phyloP scores from a whole-genome alignment of 2,888 invertebrate species.

The Oscheius sp. region DNA sequence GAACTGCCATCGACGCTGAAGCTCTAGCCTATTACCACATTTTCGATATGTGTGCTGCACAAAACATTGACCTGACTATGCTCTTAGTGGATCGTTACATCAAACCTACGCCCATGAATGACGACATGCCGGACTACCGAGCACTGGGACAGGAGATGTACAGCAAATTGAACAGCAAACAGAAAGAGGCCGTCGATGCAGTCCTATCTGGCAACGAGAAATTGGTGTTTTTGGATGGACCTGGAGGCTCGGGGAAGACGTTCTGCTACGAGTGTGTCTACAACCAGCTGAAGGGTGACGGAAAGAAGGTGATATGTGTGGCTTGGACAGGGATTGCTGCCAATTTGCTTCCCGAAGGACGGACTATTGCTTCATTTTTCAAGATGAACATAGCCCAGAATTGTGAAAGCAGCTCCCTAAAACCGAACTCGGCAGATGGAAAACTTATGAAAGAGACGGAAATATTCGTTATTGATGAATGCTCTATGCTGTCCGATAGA shows the following conservation, averaged over 20 bases:
- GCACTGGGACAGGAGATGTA: background rate
- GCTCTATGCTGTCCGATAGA: too few relatives aligned
- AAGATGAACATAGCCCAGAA: constrained; percentile 17
- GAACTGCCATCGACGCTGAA: background rate
- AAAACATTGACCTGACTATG: background rate
- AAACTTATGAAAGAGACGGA: too few relatives aligned
- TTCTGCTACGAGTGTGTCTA: constrained; percentile 30
- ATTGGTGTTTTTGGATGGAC: constrained; percentile 29
- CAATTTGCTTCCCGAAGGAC: constrained; percentile 35
- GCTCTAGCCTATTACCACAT: constrained; percentile 31
- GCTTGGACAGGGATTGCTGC: constrained; percentile 39
- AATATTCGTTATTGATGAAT: too few relatives aligned
- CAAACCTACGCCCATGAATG: background rate
- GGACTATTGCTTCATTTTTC: constrained; percentile 33
- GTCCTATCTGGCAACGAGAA: background rate
- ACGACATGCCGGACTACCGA: background rate
- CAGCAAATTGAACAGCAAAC: background rate
- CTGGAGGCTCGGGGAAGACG: constrained; percentile 37
- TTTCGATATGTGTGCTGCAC: background rate
- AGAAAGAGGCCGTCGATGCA: background rate
- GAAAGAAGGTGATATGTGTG: constrained; percentile 14
- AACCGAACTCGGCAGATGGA: too few relatives aligned
- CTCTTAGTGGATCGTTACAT: background rate
- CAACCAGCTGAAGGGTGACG: background rate
- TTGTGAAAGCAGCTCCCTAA: constrained; percentile 1